These are phyloP conservation scores for Lucifuga dentata DNA, from an alignment of 2,113 vertebrate species.

Conservation along the genomic window DNA sequence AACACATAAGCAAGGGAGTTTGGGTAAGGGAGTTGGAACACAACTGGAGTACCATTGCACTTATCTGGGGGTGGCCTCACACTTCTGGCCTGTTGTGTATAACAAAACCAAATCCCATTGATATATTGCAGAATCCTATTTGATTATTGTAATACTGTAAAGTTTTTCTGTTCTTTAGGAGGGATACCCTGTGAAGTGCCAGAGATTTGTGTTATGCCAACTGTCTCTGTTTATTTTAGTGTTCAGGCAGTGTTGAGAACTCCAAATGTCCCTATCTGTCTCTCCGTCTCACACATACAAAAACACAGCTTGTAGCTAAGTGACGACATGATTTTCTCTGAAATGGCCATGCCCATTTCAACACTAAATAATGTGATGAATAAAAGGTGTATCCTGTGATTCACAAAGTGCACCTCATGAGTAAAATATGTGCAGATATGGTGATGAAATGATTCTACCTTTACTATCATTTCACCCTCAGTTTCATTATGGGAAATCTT, in stretches of 20 bases:
- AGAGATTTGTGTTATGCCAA: slow-evolving; percentile 55
- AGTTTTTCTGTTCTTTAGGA: slow-evolving; percentile 23
- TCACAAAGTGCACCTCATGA: slow-evolving; percentile 44
- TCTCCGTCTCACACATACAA: slow-evolving; percentile 2
- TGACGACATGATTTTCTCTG: slow-evolving; percentile 35
- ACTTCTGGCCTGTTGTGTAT: too few species aligned
- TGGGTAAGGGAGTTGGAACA: too few species aligned
- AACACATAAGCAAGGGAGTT: too few species aligned
- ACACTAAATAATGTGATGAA: slow-evolving; percentile 32
- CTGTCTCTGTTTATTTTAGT: slow-evolving; percentile 60
- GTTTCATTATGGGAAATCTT: neutral
- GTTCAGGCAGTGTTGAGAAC: slow-evolving; percentile 6
- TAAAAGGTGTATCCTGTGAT: slow-evolving; percentile 65
- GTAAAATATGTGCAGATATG: slow-evolving; percentile 29
- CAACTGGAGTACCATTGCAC: too few species aligned
- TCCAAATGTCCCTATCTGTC: neutral
- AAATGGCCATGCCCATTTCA: slow-evolving; percentile 19
- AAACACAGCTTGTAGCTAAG: slow-evolving; percentile 31
- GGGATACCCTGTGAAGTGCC: slow-evolving; percentile 6
- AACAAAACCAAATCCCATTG: too few species aligned
- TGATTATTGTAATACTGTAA: neutral
- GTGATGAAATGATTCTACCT: neutral
- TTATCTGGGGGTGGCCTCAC: too few species aligned
- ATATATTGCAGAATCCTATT: too few species aligned
- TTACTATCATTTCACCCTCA: neutral